A percentile compares a stretch with the other conserved stretches of the same genome.
Conservation (phyloP, 1,140 invertebrate genomes). For the Goniozus legneri region DNA sequence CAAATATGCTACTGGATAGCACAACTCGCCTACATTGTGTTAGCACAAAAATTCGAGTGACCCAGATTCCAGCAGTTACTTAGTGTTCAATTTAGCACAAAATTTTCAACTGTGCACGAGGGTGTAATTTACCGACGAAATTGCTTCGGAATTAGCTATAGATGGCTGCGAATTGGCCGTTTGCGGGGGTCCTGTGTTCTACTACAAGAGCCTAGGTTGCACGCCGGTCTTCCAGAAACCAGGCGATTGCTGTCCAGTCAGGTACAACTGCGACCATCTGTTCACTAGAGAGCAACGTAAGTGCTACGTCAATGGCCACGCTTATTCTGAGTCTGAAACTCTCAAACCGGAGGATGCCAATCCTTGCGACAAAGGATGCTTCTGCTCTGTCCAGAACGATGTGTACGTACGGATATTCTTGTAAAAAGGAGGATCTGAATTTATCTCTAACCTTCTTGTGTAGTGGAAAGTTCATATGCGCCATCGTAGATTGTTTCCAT, state of each 20-base stretch:
- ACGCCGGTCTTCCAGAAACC: slow-evolving; percentile 20
- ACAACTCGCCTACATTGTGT: no score
- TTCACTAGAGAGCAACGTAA: slow-evolving; percentile 10
- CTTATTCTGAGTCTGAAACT: slow-evolving; percentile 18
- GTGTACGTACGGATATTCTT: no score
- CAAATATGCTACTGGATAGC: no score
- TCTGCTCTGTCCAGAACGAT: no score
- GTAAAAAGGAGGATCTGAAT: no score
- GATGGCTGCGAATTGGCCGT: slow-evolving; percentile 20
- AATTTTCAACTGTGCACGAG: no score
- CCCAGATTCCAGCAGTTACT: no score
- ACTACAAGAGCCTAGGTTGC: slow-evolving; percentile 21
- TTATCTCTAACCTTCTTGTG: neutral
- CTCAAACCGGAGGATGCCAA: slow-evolving; percentile 20
- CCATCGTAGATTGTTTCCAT: slow-evolving; percentile 22
- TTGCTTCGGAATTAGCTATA: no score
- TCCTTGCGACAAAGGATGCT: slow-evolving; percentile 21
- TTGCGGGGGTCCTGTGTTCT: slow-evolving; percentile 20
- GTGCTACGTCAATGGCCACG: slow-evolving; percentile 25
- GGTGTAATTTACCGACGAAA: no score
- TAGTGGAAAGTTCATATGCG: slow-evolving; percentile 25
- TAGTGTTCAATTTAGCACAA: no score
- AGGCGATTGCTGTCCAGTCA: slow-evolving; percentile 23
- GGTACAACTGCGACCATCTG: slow-evolving; percentile 23
- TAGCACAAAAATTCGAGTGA: no score